Conservation (phyloP, 92 coral and sea anemone species). For the Pocillopora meandrina region DNA sequence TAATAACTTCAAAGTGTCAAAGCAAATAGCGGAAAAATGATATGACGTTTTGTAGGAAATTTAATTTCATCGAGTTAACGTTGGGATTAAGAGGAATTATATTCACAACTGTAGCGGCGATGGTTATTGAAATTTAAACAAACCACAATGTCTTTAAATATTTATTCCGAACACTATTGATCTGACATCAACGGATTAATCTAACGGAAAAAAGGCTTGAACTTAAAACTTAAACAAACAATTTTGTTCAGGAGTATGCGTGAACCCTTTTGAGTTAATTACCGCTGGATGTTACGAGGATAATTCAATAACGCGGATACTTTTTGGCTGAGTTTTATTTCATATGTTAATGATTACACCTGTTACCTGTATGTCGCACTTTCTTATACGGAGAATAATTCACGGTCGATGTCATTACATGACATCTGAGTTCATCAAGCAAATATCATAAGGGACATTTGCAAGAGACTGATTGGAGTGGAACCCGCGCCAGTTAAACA, state of each 20-base stretch:
- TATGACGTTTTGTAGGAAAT: neutral
- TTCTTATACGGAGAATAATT: too few relatives aligned
- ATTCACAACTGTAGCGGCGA: neutral
- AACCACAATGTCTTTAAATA: neutral
- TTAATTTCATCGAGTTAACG: neutral
- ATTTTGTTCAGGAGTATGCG: neutral
- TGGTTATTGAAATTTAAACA: slow-evolving; percentile 4
- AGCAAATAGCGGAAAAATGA: neutral
- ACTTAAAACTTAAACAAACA: neutral
- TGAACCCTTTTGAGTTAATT: too few relatives aligned
- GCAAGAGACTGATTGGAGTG: too few relatives aligned
- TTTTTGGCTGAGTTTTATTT: neutral
- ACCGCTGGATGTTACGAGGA: neutral
- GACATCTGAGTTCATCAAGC: too few relatives aligned
- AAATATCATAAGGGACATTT: too few relatives aligned
- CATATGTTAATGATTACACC: slow-evolving; percentile 7
- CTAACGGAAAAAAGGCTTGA: neutral
- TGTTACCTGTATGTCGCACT: neutral
- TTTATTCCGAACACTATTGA: slow-evolving; percentile 7
- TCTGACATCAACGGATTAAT: neutral
- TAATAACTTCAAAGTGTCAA: neutral
- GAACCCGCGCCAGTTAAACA: too few relatives aligned
- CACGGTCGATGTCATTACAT: too few relatives aligned
- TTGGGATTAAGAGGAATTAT: neutral
- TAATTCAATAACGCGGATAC: neutral